Evolutionary conservation across 2,888 invertebrate species (phyloP).

Genomic region (Callyntrura guangdongensis): DNA sequence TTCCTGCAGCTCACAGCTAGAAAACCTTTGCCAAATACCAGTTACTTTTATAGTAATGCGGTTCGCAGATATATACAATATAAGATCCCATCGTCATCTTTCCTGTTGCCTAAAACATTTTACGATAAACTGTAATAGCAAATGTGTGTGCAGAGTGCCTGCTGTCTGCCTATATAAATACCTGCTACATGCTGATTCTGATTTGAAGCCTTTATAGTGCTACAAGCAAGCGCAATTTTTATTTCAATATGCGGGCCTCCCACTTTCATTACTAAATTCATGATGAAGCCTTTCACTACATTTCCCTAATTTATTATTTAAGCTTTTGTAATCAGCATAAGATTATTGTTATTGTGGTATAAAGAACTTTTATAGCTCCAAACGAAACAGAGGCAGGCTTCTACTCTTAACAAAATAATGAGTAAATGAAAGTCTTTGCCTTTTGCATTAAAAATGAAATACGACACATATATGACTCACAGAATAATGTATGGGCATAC

Average conservation of each 20-base stretch:
- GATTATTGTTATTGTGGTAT: constrained; percentile 56
- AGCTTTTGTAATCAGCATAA: constrained; percentile 58
- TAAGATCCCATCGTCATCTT: background rate
- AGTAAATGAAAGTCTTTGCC: constrained; percentile 35
- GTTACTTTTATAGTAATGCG: background rate
- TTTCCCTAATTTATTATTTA: constrained; percentile 73
- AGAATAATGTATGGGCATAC: background rate
- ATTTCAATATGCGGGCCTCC: constrained; percentile 61
- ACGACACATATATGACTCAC: background rate
- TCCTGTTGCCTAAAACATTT: constrained; percentile 26
- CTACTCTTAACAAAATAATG: constrained; percentile 33
- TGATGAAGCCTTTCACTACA: constrained; percentile 65
- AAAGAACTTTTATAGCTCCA: constrained; percentile 42
- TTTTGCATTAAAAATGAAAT: constrained; percentile 20
- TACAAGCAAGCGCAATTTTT: constrained; percentile 53
- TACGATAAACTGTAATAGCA: constrained; percentile 11
- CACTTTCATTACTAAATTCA: constrained; percentile 69
- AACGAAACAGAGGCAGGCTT: constrained; percentile 25
- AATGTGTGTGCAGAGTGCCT: constrained; percentile 17
- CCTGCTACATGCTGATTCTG: constrained; percentile 6
- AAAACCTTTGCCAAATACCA: constrained; percentile 14
- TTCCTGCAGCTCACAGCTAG: constrained; percentile 73
- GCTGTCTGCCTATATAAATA: constrained; percentile 9
- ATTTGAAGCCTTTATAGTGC: constrained; percentile 27
- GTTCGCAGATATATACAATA: too few relatives aligned